phyloP scores from a whole-genome alignment of 2,888 invertebrate species.

The Tenthredo livida region DNA sequence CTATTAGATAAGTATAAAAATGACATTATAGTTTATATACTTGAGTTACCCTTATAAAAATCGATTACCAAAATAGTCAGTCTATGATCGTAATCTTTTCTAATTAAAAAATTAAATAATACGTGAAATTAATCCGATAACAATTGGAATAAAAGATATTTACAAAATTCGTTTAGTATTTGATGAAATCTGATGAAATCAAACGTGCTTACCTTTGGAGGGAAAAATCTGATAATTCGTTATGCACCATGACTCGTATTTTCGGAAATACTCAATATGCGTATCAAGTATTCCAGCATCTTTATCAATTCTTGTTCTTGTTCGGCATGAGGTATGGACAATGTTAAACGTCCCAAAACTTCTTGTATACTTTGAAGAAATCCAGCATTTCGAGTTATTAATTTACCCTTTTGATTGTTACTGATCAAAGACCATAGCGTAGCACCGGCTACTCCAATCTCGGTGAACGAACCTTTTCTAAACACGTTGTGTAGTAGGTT shows the following conservation, averaged over 20 bases:
- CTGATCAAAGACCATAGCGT: conserved; percentile 85
- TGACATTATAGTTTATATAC: not conserved
- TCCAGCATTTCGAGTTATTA: conserved; percentile 79
- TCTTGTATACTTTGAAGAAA: conserved; percentile 79
- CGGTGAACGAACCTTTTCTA: conserved; percentile 75
- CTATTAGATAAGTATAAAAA: conserved; percentile 3
- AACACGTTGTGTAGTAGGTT: conserved; percentile 78
- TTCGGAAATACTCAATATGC: conserved; percentile 68
- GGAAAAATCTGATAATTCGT: not conserved
- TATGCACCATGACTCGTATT: conserved; percentile 14
- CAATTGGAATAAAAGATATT: conserved; percentile 21
- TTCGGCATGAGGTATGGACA: conserved; percentile 67
- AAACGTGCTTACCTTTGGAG: conserved; percentile 21
- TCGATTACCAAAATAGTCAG: conserved; percentile 33
- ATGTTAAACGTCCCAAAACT: conserved; percentile 76
- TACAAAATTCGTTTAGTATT: conserved; percentile 29
- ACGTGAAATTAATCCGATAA: not conserved
- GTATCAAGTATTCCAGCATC: conserved; percentile 72
- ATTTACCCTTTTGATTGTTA: conserved; percentile 85
- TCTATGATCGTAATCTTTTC: conserved; percentile 4
- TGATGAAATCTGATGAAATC: not conserved
- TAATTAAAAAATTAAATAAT: not conserved
- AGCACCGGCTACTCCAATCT: conserved; percentile 79
- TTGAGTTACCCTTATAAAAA: not conserved
- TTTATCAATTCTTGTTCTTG: conserved; percentile 70